Evolutionary conservation across 2,888 invertebrate species (phyloP), one percentile per base, ranked within the genome.

Genomic region (Sphaerophoria rueppellii): DNA sequence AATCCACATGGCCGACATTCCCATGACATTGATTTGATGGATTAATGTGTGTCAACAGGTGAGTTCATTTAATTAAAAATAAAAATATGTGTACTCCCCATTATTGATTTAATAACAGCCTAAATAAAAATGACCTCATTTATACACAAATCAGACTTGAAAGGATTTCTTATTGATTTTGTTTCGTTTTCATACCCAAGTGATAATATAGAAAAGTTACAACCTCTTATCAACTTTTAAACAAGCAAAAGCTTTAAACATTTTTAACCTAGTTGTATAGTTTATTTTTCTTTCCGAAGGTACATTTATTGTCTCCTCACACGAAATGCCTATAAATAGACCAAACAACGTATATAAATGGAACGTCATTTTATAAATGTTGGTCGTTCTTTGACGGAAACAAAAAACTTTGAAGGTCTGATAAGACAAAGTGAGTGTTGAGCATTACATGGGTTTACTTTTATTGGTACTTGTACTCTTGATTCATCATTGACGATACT

Each of bases 1-100:
- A 58, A 58, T 58, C 58, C 14, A 58, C 37, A 40, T 58, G 2
- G 3, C 12, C 37, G 40, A 40, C 40, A 6, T 37, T 11, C 7
- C 16, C 40, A 58, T 58, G 58, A 40, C 58, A 58, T 58, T 58
- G 58, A 58, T 58, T 40, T 34, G 58, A 58, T 58, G 16, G 12
- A 58, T 58, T 40, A 7, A 40, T 40, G 4, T 58, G 16, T 40
- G 37, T 40, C 58, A 58, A 58, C 58, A 58, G 37, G 14, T 58
- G 11, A 40, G 14, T 40, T 6, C 3, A 14, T 50, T 6, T 7
- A 50, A n/a, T 14, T 58, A 16, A 16, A 58, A 14, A 37, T 37
- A 58, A 2, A 2, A 24, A 24, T 2, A 24, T 24, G 24, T 24
- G 24, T 24, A 35, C 58, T 37, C 4, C 16, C 37, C 16, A 16